A percentile compares a stretch with the other conserved stretches of the same genome.
Evolutionary conservation across 2,113 vertebrate genomes (phyloP).

Genomic region (Catharus minimus): DNA sequence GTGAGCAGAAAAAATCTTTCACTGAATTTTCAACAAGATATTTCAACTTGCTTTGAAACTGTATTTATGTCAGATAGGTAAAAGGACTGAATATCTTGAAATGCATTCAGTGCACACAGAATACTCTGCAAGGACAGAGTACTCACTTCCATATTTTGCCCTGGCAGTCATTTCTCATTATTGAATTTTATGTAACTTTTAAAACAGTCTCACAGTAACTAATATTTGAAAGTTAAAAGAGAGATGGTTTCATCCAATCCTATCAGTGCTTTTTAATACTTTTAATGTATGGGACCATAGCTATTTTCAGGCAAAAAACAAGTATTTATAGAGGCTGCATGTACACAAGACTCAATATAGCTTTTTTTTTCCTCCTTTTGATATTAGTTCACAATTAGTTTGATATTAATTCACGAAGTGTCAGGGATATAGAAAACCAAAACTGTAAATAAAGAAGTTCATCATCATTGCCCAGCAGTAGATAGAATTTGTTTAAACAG

Average conservation of each 20-base stretch:
- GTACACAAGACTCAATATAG: neutral
- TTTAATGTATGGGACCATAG: neutral
- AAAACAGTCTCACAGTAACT: neutral
- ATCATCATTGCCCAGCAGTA: neutral
- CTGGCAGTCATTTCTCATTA: neutral
- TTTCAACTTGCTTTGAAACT: neutral
- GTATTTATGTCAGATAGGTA: neutral
- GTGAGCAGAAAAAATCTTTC: neutral
- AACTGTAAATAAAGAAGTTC: neutral
- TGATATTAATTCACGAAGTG: neutral
- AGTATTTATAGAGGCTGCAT: neutral
- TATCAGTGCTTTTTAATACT: neutral
- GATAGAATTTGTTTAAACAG: neutral
- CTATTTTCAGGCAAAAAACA: neutral
- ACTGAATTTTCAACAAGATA: neutral
- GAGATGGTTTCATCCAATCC: neutral
- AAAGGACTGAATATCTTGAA: neutral
- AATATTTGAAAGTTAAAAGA: neutral
- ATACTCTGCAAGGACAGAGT: neutral
- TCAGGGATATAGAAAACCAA: neutral
- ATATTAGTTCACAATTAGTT: neutral
- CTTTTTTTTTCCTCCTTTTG: rapidly evolving
- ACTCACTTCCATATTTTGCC: neutral
- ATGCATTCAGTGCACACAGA: neutral
- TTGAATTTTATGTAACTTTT: neutral